Evolutionary conservation across 2,888 invertebrate species (phyloP), one percentile per base, ranked within the genome.

Genomic region (Yponomeuta evonymella): DNA sequence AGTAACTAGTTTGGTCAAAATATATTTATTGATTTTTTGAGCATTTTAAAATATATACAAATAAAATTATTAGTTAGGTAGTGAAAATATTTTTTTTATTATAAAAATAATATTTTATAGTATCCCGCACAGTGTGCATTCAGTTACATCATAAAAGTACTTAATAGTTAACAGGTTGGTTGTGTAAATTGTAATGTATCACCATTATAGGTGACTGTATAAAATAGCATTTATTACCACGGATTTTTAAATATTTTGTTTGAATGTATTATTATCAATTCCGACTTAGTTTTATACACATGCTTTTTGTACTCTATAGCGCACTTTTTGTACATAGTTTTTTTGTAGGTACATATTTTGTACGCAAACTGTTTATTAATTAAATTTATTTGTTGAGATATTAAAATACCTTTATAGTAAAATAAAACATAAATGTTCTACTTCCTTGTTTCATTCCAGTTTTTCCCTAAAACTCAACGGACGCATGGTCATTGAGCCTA

Each of bases 1-100:
- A 58, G 51, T 12, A 65, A 30, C 65, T 65, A 65, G 33, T 65
- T 63, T 65, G 33, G 65, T 65, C 33, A 30, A 65, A 65, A 65
- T 33, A 2, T 65, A 58, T 58, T 58, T 58, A 58, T 58, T 58
- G 15, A 58, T 4, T 15, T 23, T 12, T 12, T 15, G 51, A 58
- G 3, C 5, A 12, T 58, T 15, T 12, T 58, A 15, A 12, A 58
- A 15, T 58, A 12, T 58, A 58, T 58, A 58, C n/a, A n/a, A 12
- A 58, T 58, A 12, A 58, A 58, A 58, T 12, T 12, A 58, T 58
- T 58, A 58, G 2, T 58, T 58, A 58, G 12, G 15, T 58, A 58
- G 51, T 36, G 9, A 8, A 43, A 43, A 15, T 15, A 15, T 12
- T 58, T 58, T 58, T 51, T 58, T 58, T 15, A 15, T 15, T 23